Conservation (phyloP, 2,113 vertebrate genomes). For the Apaloderma vittatum region DNA sequence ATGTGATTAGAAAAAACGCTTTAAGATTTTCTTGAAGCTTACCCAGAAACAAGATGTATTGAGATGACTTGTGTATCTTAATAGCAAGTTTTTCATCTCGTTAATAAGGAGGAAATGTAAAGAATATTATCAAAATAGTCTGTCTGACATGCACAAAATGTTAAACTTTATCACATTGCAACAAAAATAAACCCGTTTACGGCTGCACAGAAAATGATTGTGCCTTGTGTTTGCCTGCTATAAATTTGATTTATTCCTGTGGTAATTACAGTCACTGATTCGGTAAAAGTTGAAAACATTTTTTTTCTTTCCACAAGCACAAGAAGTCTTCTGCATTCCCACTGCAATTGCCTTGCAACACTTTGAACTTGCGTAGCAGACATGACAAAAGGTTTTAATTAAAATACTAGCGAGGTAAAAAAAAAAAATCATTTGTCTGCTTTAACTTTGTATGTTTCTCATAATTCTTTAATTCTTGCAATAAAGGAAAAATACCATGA, state of each 20-base stretch:
- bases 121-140: constrained; percentile 73
- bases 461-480: constrained; percentile 69
- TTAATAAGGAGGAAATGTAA: constrained; percentile 69
- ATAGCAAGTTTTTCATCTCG: constrained; percentile 56
- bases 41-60: constrained; percentile 50
- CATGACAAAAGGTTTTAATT: constrained; percentile 80
- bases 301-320: constrained; percentile 18
- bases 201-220: constrained; percentile 48
- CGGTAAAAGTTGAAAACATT: constrained; percentile 71
- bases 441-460: constrained; percentile 58
- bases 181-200: constrained; percentile 74
- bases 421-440: constrained; percentile 66
- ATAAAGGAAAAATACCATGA: constrained; percentile 45
- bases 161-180: constrained; percentile 66
- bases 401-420: constrained; percentile 71
- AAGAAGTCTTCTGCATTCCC: constrained; percentile 26
- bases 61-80: constrained; percentile 62
- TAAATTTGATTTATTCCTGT: constrained; percentile 77
- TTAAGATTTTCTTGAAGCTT: constrained; percentile 51
- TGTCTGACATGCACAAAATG: constrained; percentile 65
- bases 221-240: constrained; percentile 60
- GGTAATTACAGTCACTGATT: constrained; percentile 71
- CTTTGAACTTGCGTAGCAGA: constrained; percentile 75
- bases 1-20: constrained; percentile 19
- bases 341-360: constrained; percentile 49